These are phyloP conservation scores for Ptychodera flava DNA, from an alignment of 35 echinoderm and acorn worm species.

Conservation along the genomic window DNA sequence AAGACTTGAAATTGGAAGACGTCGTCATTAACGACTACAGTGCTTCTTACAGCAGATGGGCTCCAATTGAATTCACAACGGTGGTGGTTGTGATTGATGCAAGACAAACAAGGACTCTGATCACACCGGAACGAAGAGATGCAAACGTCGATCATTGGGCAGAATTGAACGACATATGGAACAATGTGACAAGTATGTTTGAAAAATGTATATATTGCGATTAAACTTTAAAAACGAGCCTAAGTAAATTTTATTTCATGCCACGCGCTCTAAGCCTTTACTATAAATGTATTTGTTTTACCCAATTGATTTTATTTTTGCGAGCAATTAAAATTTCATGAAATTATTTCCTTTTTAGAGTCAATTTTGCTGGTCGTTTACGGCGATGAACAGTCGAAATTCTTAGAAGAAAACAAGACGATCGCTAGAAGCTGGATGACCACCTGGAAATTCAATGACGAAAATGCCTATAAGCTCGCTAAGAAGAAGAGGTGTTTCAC, in stretches of 20 bases:
- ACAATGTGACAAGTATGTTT: too few species aligned
- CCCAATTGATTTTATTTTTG: too few species aligned
- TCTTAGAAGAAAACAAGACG: background rate
- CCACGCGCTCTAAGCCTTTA: too few species aligned
- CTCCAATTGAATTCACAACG: background rate
- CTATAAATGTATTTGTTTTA: too few species aligned
- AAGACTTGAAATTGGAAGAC: background rate
- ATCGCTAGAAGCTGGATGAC: background rate
- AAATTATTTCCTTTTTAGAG: background rate
- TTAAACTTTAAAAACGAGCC: too few species aligned
- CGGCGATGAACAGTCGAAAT: background rate
- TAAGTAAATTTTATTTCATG: too few species aligned
- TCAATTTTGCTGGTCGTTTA: background rate
- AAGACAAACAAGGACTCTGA: background rate
- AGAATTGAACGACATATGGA: background rate
- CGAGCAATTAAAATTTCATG: too few species aligned
- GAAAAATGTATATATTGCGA: too few species aligned
- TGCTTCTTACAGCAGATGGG: background rate
- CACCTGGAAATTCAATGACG: background rate
- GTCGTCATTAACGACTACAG: background rate
- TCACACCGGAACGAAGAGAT: background rate
- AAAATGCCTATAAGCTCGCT: background rate
- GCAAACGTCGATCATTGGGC: background rate
- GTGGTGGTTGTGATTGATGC: background rate
- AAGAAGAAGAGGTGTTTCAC: background rate